Base-by-base conservation (phyloP, 2,113 vertebrate species). In the Anas platyrhynchos region DNA sequence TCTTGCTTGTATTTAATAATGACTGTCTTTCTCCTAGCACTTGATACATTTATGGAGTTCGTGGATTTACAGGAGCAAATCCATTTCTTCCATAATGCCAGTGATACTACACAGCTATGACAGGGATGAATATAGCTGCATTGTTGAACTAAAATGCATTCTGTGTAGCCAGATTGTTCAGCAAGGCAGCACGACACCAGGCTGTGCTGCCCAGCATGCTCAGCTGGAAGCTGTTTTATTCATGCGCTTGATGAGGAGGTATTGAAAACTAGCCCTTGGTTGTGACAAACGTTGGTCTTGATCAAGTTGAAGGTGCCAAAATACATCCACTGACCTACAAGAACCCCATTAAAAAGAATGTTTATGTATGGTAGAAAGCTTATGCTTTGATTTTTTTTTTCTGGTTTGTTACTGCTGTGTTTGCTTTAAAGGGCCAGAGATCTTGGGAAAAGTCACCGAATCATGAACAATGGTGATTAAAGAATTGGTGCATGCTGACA, bases 231-330 rank as follows among this genome's bases (percentile, higher is more conserved):
- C n/a, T 2, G 1, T 58, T 93, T 66, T 13, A 88, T 72, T 95
- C 23, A 14, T 67, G 88, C 31, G 1, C 74, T 75, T 36, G 88
- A 86, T 56, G 82, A 93, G 88, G 94, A 95, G 90, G 90, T 96
- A 95, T 46, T 82, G 83, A 95, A 73, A 97, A 92, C 88, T 96
- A 97, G 96, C 96, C 96, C 96, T 97, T 97, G 89, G 85, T 92
- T 69, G 67, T 9, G 29, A 73, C 92, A 83, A 89, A 92, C 84
- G 43, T 88, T 85, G 71, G 79, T 95, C 86, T 91, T 68, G 71
- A 87, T 91, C 94, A 94, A 72, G 87, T 61, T 94, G 71, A 91
- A 91, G 83, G 84, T 92, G 94, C 87, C 95, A 89, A 88, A 95
- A 84, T 52, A 91, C 62, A 96, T 75, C 72, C 73, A 79, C 77